phyloP scores from a whole-genome alignment of 2,888 invertebrate genomes.

The Ophion obscuratus region DNA sequence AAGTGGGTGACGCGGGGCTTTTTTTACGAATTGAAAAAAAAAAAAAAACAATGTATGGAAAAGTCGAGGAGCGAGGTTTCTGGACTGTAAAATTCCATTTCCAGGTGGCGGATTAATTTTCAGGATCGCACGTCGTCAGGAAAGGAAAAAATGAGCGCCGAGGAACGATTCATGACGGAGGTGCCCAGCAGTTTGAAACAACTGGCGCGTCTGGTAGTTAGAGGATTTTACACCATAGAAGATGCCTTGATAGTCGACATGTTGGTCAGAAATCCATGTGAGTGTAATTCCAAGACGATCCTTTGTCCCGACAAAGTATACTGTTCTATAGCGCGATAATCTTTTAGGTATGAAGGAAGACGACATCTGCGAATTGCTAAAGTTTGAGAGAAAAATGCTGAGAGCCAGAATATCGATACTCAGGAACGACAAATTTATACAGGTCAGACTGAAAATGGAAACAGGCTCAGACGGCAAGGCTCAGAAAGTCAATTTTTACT shows the following conservation, averaged over 20 bases:
- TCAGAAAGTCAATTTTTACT: slow-evolving; percentile 98
- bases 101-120: background rate
- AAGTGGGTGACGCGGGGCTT: no score
- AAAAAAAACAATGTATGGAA: background rate
- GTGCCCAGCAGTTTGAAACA: slow-evolving; percentile 97
- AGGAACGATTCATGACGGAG: slow-evolving; percentile 93
- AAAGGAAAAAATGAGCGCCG: slow-evolving; percentile 85
- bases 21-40: no score
- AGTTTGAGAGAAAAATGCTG: slow-evolving; percentile 97
- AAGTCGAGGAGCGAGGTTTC: background rate
- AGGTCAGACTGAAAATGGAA: slow-evolving; percentile 96
- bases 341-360: slow-evolving; percentile 93
- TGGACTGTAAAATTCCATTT: slow-evolving; percentile 1
- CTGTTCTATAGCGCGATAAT: background rate
- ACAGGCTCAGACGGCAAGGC: slow-evolving; percentile 97
- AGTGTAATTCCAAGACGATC: background rate
- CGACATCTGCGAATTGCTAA: slow-evolving; percentile 94
- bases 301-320: background rate
- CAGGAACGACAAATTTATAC: slow-evolving; percentile 96
- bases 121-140: slow-evolving; percentile 11
- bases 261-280: slow-evolving; percentile 97
- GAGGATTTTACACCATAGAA: slow-evolving; percentile 97
- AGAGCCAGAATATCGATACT: slow-evolving; percentile 93
- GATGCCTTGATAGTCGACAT: slow-evolving; percentile 98
- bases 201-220: slow-evolving; percentile 94